Evolutionary conservation across 2,113 vertebrate species (phyloP).

Genomic region (Pampusana beccarii): DNA sequence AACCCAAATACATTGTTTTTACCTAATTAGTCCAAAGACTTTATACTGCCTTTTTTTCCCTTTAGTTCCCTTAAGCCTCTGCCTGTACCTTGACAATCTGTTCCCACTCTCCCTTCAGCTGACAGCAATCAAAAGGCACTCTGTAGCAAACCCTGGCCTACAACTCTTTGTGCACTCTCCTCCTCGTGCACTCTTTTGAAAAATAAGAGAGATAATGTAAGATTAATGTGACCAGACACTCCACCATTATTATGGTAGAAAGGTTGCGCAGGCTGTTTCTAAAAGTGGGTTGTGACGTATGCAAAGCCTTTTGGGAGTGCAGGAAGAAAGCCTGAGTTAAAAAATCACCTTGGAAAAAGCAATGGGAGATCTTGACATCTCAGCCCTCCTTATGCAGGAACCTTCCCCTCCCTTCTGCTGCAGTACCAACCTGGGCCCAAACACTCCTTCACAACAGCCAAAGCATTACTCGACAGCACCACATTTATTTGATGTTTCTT

Average conservation of each 20-base stretch:
- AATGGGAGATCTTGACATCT: accelerated
- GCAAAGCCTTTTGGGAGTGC: neutral
- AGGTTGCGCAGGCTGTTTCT: neutral
- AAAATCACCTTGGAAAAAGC: neutral
- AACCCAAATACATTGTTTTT: neutral
- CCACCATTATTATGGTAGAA: neutral
- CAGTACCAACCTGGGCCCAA: neutral
- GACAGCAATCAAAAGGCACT: neutral
- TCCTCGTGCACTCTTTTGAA: accelerated
- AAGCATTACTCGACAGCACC: neutral
- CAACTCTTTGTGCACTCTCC: neutral
- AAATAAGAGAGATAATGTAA: neutral
- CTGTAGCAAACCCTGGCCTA: neutral
- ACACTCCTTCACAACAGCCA: neutral
- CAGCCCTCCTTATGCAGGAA: neutral
- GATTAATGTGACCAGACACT: neutral
- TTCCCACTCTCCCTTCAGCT: neutral
- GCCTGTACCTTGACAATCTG: neutral
- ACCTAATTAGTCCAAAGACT: neutral
- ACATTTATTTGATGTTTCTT: constrained; percentile 33
- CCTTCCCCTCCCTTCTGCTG: neutral
- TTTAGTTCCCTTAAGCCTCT: neutral
- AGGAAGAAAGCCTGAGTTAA: neutral
- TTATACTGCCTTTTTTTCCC: neutral
- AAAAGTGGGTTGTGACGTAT: neutral